Percentiles rank a stretch among this genome's conserved stretches.
Evolutionary conservation across 2,888 invertebrate species (phyloP).

Genomic region (Sisyra nigra): DNA sequence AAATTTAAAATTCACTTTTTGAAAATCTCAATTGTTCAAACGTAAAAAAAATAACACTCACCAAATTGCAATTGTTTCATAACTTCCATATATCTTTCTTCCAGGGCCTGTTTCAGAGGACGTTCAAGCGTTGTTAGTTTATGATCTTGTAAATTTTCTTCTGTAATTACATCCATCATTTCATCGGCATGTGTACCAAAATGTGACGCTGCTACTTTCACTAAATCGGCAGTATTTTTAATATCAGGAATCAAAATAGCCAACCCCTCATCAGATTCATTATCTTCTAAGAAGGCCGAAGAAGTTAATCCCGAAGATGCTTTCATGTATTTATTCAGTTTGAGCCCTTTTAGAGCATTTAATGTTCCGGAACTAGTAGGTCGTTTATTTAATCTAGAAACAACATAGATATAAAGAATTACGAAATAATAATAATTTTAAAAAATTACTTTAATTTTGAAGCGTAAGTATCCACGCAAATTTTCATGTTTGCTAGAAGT

Average conservation of each 20-base stretch:
- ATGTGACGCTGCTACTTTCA: constrained; percentile 28
- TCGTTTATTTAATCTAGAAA: background rate
- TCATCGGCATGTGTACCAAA: background rate
- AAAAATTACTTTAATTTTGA: constrained; percentile 55
- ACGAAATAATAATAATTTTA: too few species aligned
- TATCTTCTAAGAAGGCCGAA: too few species aligned
- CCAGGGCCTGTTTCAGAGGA: constrained; percentile 38
- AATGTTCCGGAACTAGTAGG: background rate
- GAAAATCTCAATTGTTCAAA: too few species aligned
- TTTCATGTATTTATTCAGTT: too few species aligned
- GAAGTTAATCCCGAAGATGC: too few species aligned
- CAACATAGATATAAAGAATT: too few species aligned
- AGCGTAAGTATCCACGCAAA: constrained; percentile 83
- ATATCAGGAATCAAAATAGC: constrained; percentile 83
- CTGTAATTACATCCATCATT: constrained; percentile 12
- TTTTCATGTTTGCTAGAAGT: constrained; percentile 72
- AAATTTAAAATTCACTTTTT: too few species aligned
- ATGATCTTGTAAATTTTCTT: constrained; percentile 16
- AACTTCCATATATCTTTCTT: constrained; percentile 67
- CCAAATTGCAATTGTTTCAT: constrained; percentile 85
- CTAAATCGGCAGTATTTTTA: constrained; percentile 46
- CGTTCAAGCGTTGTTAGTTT: constrained; percentile 29
- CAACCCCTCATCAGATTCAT: constrained; percentile 75
- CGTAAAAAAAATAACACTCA: constrained; percentile 28
- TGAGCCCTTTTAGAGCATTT: too few species aligned